A percentile compares a stretch with the other conserved stretches of the same genome.
phyloP scores from a whole-genome alignment of 2,797 vertebrate genomes.

The Rhynchotus rufescens region DNA sequence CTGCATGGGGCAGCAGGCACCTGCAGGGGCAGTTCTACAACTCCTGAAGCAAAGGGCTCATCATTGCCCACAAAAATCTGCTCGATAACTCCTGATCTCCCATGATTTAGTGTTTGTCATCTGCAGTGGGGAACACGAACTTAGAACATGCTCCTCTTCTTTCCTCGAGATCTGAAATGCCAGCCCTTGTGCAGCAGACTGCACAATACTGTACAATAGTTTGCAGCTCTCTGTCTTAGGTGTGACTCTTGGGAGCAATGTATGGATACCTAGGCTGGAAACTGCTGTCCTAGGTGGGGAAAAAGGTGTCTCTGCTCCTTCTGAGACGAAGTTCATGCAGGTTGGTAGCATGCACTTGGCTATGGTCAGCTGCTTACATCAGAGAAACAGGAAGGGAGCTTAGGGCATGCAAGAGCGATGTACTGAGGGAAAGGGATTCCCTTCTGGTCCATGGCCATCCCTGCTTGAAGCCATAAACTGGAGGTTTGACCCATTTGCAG shows the following conservation, averaged over 20 bases:
- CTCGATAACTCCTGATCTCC: background rate
- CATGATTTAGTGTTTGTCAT: background rate
- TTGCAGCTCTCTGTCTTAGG: accelerated
- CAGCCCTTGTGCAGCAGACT: background rate
- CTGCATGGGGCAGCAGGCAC: background rate
- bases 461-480: background rate
- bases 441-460: background rate
- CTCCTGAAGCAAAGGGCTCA: background rate
- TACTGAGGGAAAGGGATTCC: background rate
- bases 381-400: background rate
- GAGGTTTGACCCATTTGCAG: background rate
- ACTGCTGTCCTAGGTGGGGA: background rate
- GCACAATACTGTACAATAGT: background rate
- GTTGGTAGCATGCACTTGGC: background rate
- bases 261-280: background rate
- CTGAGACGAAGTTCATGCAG: accelerated
- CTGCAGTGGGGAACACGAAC: background rate
- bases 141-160: background rate
- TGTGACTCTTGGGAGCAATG: background rate
- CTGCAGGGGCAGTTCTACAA: background rate
- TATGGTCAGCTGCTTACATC: background rate
- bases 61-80: background rate
- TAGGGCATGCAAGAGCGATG: accelerated
- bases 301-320: background rate
- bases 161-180: background rate